Evolutionary conservation across 2,113 vertebrate genomes (phyloP).

Genomic region (Pygoscelis adeliae): DNA sequence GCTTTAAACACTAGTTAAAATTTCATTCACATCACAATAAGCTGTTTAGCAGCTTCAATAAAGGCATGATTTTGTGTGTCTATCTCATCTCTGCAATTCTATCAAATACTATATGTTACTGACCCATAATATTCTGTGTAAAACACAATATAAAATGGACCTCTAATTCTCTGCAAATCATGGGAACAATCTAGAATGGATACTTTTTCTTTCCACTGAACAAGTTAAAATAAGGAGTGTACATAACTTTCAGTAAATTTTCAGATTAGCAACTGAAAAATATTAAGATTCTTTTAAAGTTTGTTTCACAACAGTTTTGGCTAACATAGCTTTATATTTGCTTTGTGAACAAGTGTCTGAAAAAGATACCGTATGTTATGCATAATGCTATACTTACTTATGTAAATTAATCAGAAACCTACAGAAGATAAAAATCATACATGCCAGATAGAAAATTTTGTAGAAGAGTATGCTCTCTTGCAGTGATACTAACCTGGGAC

Average conservation of each 20-base stretch:
- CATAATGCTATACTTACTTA: neutral
- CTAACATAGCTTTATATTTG: neutral
- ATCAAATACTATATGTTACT: neutral
- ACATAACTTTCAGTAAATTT: neutral
- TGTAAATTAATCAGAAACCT: neutral
- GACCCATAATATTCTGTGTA: neutral
- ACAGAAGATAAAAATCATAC: neutral
- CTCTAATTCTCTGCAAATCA: neutral
- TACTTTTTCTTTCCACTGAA: neutral
- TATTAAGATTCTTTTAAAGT: neutral
- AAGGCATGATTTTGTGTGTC: neutral
- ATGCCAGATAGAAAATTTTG: neutral
- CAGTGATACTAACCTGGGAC: conserved; percentile 80
- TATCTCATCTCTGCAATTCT: neutral
- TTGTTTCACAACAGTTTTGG: neutral
- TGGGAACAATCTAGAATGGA: neutral
- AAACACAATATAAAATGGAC: neutral
- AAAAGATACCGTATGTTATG: neutral
- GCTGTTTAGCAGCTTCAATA: neutral
- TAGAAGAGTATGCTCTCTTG: neutral
- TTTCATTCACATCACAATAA: neutral
- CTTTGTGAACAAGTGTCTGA: neutral
- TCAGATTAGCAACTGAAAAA: neutral
- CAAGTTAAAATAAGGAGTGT: neutral
- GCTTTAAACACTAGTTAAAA: neutral